phyloP scores from a whole-genome alignment of 2,797 vertebrate species.

The Potorous gilbertii region DNA sequence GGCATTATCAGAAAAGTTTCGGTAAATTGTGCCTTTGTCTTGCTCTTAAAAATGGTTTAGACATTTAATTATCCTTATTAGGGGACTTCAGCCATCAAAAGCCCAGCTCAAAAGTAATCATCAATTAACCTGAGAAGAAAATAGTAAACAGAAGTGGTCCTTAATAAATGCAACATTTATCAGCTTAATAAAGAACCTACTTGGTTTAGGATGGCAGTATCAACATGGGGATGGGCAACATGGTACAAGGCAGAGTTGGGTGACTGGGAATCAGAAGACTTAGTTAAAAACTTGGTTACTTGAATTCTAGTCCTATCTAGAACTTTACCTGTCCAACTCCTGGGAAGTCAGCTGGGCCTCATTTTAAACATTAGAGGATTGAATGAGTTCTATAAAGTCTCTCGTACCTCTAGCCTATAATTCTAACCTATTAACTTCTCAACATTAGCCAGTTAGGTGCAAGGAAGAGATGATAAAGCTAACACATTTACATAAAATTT shows the following conservation, averaged over 20 bases:
- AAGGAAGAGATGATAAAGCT: neutral
- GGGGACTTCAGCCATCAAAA: neutral
- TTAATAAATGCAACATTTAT: neutral
- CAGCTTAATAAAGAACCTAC: neutral
- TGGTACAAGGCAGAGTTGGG: neutral
- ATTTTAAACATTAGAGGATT: neutral
- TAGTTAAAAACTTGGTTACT: neutral
- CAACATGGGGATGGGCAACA: neutral
- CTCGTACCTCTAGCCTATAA: neutral
- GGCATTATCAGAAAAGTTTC: neutral
- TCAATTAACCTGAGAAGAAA: slow-evolving; percentile 42
- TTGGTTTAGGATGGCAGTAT: neutral
- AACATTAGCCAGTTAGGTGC: neutral
- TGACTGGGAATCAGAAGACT: neutral
- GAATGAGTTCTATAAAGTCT: neutral
- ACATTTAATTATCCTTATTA: slow-evolving; percentile 18
- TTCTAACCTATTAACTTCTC: neutral
- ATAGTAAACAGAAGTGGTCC: neutral
- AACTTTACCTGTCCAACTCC: neutral
- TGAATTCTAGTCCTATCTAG: neutral
- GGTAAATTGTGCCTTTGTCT: neutral
- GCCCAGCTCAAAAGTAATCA: neutral
- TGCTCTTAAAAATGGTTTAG: slow-evolving; percentile 16
- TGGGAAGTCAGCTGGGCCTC: neutral
- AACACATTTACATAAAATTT: neutral